Base-by-base conservation (phyloP, 2,113 vertebrate species). In the Osmerus mordax region DNA sequence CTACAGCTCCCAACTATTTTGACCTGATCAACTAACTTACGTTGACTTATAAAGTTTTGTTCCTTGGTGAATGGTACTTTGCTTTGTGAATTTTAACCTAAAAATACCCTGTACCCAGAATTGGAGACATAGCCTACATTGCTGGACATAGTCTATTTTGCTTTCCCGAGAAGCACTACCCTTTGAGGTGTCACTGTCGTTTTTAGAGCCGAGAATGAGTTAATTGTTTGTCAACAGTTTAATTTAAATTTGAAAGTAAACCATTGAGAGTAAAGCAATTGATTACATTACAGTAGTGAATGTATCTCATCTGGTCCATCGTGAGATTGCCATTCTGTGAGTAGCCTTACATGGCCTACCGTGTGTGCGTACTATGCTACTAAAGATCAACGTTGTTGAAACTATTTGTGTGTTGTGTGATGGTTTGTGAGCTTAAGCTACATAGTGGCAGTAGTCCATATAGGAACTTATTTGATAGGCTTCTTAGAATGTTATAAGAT, bases 211-310 rank as follows among this genome's bases (percentile, higher is more conserved):
- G 5, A 19, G 58, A 9, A 65, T 58, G 53, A 28, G 54, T 29
- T 76, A 21, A 14, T 60, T 59, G 67, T 58, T 9, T 80, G 65
- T 80, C 67, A 76, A 21, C 58, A 66, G 78, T 71, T 71, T 79
- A 9, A 73, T 82, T 65, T 76, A 68, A 82, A 84, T 71, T 69
- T 74, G 82, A 78, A 73, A 79, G 81, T 76, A 76, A 36, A 18
- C 69, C 0, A 62, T 74, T 77, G 61, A 76, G 77, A 67, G 80
- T 79, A 78, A 78, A 82, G 62, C 73, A 28, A 64, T 23, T 84
- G 87, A 87, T 82, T 77, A 79, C 79, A 86, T 87, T 73, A 83
- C 72, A 71, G 81, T 71, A 65, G 78, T 47, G 41, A 70, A 21
- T n/a, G 13, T 2, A 59, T 36, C 23, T n/a, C 23, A 29, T 18